Evolutionary conservation across 1,140 invertebrate species (phyloP).

Genomic region (Dermatophagoides farinae): DNA sequence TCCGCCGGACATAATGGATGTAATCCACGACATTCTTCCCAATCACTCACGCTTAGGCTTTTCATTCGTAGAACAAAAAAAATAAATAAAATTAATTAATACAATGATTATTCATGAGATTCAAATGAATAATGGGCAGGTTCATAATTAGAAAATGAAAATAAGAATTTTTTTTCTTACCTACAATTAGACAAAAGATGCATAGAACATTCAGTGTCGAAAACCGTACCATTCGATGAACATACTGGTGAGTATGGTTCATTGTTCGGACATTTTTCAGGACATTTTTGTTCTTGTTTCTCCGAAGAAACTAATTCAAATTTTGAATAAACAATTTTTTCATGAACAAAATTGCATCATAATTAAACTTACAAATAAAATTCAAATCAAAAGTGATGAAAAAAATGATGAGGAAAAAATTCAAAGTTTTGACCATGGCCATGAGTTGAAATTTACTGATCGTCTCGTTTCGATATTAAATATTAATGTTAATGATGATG

Average conservation of each 20-base stretch:
- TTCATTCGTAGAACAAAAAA: too few species aligned
- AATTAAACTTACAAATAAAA: background rate
- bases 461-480: background rate
- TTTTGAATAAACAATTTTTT: background rate
- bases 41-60: conserved; percentile 5
- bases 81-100: too few species aligned
- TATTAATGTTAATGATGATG: too few species aligned
- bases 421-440: background rate
- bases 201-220: conserved; percentile 1
- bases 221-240: conserved; percentile 1
- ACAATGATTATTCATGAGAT: too few species aligned
- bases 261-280: background rate
- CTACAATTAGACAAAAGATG: background rate
- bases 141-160: background rate
- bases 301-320: background rate
- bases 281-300: background rate
- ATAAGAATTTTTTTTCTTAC: background rate
- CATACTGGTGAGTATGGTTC: background rate
- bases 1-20: conserved; percentile 17
- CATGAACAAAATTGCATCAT: background rate
- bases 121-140: too few species aligned
- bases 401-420: background rate
- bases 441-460: background rate
- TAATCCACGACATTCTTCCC: conserved; percentile 15
- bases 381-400: background rate